Evolutionary conservation across 37 sponge, comb jelly and placozoan species (phyloP).

Genomic region (Halisarca cf. caerulea): DNA sequence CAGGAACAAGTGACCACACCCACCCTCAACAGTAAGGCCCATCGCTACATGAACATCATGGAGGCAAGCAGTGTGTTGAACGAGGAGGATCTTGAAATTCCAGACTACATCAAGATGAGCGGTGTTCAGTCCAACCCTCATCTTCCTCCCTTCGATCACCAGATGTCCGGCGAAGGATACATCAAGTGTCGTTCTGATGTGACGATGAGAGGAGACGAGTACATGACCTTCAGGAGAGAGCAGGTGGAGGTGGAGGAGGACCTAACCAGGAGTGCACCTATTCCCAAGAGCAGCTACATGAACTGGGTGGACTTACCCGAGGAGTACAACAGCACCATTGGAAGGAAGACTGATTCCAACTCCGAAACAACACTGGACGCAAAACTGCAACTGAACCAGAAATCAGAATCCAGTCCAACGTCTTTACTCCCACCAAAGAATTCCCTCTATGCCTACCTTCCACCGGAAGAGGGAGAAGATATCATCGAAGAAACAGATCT

Average conservation of each 20-base stretch:
- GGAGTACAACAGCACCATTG: neutral
- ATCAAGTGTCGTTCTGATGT: neutral
- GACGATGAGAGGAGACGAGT: neutral
- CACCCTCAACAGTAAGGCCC: neutral
- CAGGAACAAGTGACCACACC: neutral
- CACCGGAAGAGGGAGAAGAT: neutral
- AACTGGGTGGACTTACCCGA: conserved; percentile 18
- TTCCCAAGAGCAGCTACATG: neutral
- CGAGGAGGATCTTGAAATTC: neutral
- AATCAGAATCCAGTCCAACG: neutral
- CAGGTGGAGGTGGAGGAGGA: neutral
- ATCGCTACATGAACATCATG: conserved; percentile 19
- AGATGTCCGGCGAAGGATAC: conserved; percentile 1
- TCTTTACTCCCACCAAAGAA: no score
- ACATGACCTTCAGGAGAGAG: no score
- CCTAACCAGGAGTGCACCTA: neutral
- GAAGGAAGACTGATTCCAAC: no score
- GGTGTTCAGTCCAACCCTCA: neutral
- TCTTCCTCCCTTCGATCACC: neutral
- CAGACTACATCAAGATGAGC: conserved; percentile 28
- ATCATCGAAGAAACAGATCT: neutral
- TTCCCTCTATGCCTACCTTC: no score
- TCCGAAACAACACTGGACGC: neutral
- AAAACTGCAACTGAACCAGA: neutral
- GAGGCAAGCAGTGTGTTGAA: neutral